phyloP scores from a whole-genome alignment of 2,113 vertebrate species.

The Steatornis caripensis region DNA sequence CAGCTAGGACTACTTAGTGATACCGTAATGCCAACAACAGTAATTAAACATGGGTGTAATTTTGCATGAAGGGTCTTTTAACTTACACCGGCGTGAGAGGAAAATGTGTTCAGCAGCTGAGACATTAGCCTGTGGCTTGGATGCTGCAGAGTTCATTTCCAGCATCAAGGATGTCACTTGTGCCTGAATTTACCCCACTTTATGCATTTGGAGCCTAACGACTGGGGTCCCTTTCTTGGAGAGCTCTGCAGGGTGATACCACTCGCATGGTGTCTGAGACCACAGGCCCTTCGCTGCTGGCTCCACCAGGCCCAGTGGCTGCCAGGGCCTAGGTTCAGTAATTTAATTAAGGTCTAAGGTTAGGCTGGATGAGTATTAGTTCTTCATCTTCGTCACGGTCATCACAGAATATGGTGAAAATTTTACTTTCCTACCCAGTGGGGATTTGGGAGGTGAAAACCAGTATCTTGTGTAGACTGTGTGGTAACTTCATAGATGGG shows the following conservation, averaged over 20 bases:
- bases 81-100: not conserved
- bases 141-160: not conserved
- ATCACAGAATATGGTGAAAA: not conserved
- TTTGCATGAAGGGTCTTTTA: not conserved
- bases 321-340: not conserved
- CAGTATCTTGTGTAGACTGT: not conserved
- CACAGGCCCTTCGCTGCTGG: not conserved
- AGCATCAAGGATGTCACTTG: not conserved
- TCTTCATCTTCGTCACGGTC: not conserved
- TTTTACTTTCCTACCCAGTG: not conserved
- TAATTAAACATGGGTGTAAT: not conserved
- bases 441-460: not conserved
- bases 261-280: rapidly evolving
- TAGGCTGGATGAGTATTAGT: not conserved
- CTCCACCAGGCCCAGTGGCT: not conserved
- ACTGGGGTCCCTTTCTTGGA: not conserved
- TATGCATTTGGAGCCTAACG: not conserved
- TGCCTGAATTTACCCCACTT: not conserved
- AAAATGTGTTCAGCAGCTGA: not conserved
- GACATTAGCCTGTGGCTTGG: not conserved
- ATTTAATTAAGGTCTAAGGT: not conserved
- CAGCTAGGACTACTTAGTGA: not conserved
- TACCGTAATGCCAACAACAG: not conserved
- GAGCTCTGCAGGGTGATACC: not conserved
- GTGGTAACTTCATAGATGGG: not conserved